These are phyloP conservation scores for Tiaroga cobitis DNA, from an alignment of 2,797 vertebrate species.

Conservation along the genomic window DNA sequence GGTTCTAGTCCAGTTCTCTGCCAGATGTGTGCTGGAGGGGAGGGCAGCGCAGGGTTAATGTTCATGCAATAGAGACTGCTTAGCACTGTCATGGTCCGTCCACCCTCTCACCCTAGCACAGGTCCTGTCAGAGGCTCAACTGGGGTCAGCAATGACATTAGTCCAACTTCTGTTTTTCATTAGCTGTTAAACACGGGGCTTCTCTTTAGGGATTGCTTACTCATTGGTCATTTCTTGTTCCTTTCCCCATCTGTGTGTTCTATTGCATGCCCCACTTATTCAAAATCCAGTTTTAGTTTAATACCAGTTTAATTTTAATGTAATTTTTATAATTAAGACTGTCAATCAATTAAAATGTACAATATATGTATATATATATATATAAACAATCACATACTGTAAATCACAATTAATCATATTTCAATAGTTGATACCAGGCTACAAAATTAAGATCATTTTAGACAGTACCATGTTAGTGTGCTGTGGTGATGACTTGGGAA, in stretches of 20 bases:
- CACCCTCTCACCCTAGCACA: conserved; percentile 65
- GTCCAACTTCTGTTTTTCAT: conserved; percentile 73
- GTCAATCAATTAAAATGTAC: not conserved
- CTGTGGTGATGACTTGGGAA: not conserved
- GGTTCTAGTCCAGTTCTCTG: conserved; percentile 73
- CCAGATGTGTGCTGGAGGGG: conserved; percentile 72
- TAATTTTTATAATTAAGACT: not conserved
- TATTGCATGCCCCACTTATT: conserved; percentile 13
- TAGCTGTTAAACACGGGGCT: conserved; percentile 75
- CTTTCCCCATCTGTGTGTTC: not conserved
- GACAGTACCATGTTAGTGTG: not conserved
- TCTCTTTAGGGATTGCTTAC: conserved; percentile 69
- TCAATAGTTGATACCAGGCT: not conserved
- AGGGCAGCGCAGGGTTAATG: conserved; percentile 75
- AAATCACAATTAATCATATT: not conserved
- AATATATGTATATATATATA: no score
- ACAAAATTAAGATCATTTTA: not conserved
- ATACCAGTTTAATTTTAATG: not conserved
- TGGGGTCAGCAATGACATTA: conserved; percentile 72
- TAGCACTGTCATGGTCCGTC: conserved; percentile 69
- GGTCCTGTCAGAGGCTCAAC: conserved; percentile 56
- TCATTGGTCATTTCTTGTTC: conserved; percentile 59
- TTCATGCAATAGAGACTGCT: conserved; percentile 70
- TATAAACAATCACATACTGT: not conserved
- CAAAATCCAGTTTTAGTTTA: not conserved